phyloP scores from a whole-genome alignment of 2,797 vertebrate genomes.

The Hafferia zeledoni region DNA sequence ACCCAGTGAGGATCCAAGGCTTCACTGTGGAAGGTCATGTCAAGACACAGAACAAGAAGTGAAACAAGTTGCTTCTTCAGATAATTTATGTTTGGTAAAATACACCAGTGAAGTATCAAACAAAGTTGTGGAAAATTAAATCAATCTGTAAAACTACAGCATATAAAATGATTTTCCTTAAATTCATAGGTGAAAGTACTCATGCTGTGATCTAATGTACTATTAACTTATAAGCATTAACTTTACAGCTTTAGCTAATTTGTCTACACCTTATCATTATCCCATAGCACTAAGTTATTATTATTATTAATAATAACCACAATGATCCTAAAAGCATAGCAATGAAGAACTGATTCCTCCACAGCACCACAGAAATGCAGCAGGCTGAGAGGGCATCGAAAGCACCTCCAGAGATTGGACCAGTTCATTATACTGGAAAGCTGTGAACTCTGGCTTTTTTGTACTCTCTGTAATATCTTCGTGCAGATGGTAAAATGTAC shows the following conservation, averaged over 20 bases:
- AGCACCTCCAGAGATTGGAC: fast-evolving
- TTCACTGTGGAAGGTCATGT: neutral
- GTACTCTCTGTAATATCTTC: neutral
- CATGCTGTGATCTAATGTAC: neutral
- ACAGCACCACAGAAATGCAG: neutral
- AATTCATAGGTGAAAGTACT: neutral
- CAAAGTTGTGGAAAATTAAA: neutral
- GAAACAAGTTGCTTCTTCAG: neutral
- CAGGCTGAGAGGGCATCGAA: fast-evolving
- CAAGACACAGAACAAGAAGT: neutral
- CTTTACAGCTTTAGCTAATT: neutral
- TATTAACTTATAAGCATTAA: neutral
- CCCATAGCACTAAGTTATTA: neutral
- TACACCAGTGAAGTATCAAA: neutral
- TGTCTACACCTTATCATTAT: neutral
- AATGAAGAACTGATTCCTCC: neutral
- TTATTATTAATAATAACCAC: neutral
- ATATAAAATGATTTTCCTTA: neutral
- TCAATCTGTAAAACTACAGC: neutral
- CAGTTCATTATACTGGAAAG: neutral
- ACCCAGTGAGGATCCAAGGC: neutral
- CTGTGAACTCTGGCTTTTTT: neutral
- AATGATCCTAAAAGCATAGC: neutral
- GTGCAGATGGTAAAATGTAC: neutral
- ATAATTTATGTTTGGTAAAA: neutral